A percentile compares a stretch with the other conserved stretches of the same genome.
phyloP scores from a whole-genome alignment of 2,888 invertebrate genomes.

The Brassicogethes aeneus region DNA sequence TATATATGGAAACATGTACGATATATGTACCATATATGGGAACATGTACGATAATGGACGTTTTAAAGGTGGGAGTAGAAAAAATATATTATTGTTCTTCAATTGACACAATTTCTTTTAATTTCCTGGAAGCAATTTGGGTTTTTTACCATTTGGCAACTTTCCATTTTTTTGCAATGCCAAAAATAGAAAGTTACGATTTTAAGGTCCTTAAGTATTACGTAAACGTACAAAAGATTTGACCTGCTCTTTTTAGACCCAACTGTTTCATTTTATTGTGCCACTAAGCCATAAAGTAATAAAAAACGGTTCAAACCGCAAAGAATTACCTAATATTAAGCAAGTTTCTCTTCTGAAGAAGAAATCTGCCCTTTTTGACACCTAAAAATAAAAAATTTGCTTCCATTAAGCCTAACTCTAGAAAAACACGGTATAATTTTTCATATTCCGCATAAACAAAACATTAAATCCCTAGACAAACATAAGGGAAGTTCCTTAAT shows the following conservation, averaged over 20 bases:
- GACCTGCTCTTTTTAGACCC: not conserved
- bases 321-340: not conserved
- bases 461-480: too few relatives aligned
- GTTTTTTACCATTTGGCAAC: not conserved
- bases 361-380: too few relatives aligned
- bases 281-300: not conserved
- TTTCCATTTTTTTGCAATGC: not conserved
- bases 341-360: too few relatives aligned
- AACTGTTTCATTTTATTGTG: not conserved
- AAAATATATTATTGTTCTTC: not conserved
- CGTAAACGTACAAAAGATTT: not conserved
- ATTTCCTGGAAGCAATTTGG: not conserved
- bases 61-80: too few relatives aligned
- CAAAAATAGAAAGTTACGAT: not conserved
- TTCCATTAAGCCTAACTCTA: too few relatives aligned
- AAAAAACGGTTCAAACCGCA: not conserved
- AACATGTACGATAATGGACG: too few relatives aligned
- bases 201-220: not conserved
- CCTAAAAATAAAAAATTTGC: too few relatives aligned
- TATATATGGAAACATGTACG: too few relatives aligned
- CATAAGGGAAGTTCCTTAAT: slow-evolving; percentile 8
- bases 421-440: too few relatives aligned
- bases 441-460: too few relatives aligned
- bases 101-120: not conserved
- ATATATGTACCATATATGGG: too few relatives aligned